Conservation (phyloP, 2,113 vertebrate genomes). For the Pontoporia blainvillei region DNA sequence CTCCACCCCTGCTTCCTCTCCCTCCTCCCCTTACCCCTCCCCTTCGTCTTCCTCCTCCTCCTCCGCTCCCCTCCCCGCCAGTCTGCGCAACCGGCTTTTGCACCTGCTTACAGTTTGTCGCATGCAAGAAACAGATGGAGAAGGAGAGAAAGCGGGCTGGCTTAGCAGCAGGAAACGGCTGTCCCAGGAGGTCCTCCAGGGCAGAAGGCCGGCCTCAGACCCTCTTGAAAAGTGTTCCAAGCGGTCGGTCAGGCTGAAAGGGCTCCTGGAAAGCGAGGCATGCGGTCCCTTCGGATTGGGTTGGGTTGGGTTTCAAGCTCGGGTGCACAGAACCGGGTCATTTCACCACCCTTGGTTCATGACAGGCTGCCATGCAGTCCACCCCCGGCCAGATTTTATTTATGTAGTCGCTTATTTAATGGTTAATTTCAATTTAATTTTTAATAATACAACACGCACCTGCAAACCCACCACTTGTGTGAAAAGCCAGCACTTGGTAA, state of each 20-base stretch:
- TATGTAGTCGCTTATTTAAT: background rate
- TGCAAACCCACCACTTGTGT: background rate
- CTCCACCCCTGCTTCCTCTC: too few relatives aligned
- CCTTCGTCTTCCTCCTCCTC: too few relatives aligned
- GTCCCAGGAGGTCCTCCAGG: background rate
- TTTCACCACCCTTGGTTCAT: too few relatives aligned
- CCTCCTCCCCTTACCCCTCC: rapidly evolving
- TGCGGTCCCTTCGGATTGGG: background rate
- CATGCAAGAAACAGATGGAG: background rate
- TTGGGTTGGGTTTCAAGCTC: background rate
- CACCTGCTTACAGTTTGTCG: background rate
- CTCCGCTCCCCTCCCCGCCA: background rate
- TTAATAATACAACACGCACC: background rate
- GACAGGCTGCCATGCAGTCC: background rate
- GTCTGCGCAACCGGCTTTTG: background rate
- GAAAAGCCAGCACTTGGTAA: background rate
- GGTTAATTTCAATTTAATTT: background rate
- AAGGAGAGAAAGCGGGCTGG: background rate
- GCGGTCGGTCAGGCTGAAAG: background rate
- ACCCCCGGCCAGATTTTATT: background rate
- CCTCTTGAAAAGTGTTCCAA: background rate
- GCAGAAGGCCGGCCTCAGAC: background rate
- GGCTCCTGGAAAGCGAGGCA: background rate
- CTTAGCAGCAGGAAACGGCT: background rate
- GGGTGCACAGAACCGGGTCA: background rate